Evolutionary conservation across 2,888 invertebrate genomes (phyloP), one percentile per base, ranked within the genome.

Genomic region (Falcaria lacertinaria): DNA sequence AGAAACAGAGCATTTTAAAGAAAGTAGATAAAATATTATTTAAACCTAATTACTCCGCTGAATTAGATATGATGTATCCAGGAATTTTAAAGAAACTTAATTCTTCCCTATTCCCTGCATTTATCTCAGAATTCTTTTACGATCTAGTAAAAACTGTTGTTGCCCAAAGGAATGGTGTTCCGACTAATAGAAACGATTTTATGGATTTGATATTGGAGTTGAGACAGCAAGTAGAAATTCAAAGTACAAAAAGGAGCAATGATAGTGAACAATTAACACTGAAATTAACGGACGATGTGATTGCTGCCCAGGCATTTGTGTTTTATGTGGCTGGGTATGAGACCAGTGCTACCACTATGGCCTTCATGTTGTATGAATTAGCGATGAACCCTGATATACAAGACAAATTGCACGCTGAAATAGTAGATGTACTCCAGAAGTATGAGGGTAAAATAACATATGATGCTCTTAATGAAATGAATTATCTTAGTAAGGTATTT

Each of bases 301-400:
- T 74, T 19, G 60, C 64, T 4, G 66, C 74, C 4, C 75, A 78
- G 42, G 66, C 70, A 2, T 66, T 76, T 33, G 44, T 77, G 33
- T 80, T 80, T 56, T 78, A 72, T 44, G 52, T 74, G 1, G 87
- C 75, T 1, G 87, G 88, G 0, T 82, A 75, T 41, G 85, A 84
- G 48, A 84, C 83, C 7, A 75, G 80, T 0, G 73, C 87, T 1
- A 70, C 73, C 0, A 60, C 74, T 1, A 59, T 84, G 48, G 60
- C 73, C 6, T 82, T 73, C 38, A 46, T 67, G 5, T 48, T 81
- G 1, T 70, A 79, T 19, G 69, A 77, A 44, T 50, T 88, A 8
- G 75, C 85, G 0, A 48, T 64, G 1, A 68, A 84, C 48, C 70
- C 66, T 5, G 59, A 74, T 0, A 54, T 80, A 2, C 77, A 85